Percentiles rank a stretch among this genome's conserved stretches.
Conservation (phyloP, 2,113 vertebrate species). For the Pycnonotus jocosus region DNA sequence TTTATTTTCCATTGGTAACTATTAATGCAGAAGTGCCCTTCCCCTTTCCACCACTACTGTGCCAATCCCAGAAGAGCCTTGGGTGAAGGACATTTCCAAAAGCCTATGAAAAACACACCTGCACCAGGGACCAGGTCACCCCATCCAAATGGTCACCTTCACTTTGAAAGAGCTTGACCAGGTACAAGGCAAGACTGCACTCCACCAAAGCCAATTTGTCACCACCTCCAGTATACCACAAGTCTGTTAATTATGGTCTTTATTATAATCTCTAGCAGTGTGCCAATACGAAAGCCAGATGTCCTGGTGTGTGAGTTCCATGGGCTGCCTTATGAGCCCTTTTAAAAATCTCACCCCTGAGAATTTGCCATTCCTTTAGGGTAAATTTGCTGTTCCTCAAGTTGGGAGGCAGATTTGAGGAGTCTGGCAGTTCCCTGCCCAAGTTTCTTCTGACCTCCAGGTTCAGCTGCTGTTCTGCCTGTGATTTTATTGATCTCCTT, state of each 20-base stretch:
- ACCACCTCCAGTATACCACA: background rate
- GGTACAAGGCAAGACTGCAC: background rate
- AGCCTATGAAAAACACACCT: background rate
- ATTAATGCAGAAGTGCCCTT: background rate
- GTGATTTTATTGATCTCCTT: slow-evolving; percentile 15
- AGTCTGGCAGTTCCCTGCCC: background rate
- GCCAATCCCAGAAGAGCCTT: background rate
- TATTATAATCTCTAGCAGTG: background rate
- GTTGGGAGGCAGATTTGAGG: background rate
- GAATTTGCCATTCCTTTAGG: background rate
- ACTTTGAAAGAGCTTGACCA: background rate
- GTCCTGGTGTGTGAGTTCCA: background rate
- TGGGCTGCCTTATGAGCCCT: background rate
- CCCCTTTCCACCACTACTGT: background rate
- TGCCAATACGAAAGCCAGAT: background rate
- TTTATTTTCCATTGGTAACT: background rate
- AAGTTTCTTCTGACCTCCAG: background rate
- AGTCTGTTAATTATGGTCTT: background rate
- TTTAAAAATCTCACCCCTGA: background rate
- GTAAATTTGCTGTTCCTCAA: background rate
- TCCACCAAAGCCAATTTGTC: background rate
- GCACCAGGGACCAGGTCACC: background rate
- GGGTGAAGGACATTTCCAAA: background rate
- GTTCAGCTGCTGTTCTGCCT: background rate
- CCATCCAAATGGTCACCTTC: background rate